Percentiles rank a stretch among this genome's conserved stretches.
Evolutionary conservation across 2,888 invertebrate species (phyloP).

Genomic region (Petrophora chlorosata): DNA sequence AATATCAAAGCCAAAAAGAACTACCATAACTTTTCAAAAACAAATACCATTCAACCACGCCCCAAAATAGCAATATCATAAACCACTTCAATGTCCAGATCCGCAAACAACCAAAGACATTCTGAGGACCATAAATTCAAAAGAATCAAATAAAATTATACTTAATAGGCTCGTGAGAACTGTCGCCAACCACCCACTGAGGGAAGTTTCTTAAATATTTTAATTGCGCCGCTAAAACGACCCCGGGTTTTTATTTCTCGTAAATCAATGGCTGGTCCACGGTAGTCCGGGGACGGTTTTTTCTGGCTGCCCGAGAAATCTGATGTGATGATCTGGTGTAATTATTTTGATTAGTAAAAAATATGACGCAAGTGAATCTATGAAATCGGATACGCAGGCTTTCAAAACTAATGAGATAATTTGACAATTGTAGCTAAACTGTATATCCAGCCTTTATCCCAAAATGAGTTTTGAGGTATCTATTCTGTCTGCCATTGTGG

Average conservation of each 20-base stretch:
- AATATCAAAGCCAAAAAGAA: too few relatives aligned
- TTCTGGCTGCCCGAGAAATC: constrained; percentile 14
- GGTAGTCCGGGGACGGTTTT: constrained; percentile 56
- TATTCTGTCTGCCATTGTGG: too few relatives aligned
- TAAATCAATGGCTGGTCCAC: constrained; percentile 77
- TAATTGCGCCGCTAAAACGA: constrained; percentile 80
- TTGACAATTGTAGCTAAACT: too few relatives aligned
- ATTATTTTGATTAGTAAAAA: constrained; percentile 25
- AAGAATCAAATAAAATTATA: constrained; percentile 79
- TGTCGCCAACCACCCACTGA: constrained; percentile 82
- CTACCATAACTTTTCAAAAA: too few relatives aligned
- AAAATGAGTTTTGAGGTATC: too few relatives aligned
- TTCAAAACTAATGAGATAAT: too few relatives aligned
- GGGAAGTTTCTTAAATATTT: constrained; percentile 78
- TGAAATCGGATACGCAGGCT: too few relatives aligned
- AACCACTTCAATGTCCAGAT: constrained; percentile 49
- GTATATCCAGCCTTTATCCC: too few relatives aligned
- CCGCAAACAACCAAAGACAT: constrained; percentile 55
- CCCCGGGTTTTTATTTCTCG: constrained; percentile 72
- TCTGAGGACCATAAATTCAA: constrained; percentile 55
- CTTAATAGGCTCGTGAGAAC: constrained; percentile 82
- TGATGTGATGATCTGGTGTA: constrained; percentile 15
- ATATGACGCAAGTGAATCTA: neutral
- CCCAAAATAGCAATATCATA: constrained; percentile 30
- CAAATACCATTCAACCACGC: neutral